Conservation (phyloP, 2,797 vertebrate genomes). For the Etheostoma perlongum region DNA sequence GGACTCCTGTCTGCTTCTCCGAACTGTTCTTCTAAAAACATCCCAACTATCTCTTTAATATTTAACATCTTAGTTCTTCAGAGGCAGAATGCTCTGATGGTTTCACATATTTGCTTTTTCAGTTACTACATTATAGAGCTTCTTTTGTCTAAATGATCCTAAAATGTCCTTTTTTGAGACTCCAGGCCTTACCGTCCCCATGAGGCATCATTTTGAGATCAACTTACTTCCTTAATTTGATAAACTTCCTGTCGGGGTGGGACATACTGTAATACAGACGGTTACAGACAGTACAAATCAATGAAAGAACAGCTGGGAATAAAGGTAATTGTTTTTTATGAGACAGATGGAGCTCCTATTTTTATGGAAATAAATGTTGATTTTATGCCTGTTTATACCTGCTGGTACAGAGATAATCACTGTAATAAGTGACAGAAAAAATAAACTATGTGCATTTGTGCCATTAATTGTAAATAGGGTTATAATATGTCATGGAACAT, state of each 20-base stretch:
- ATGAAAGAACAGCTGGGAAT: not conserved
- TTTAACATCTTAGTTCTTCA: not conserved
- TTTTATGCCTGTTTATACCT: constrained; percentile 7
- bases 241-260: constrained; percentile 11
- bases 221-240: constrained; percentile 39
- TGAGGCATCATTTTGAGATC: constrained; percentile 29
- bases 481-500: not conserved
- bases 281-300: not conserved
- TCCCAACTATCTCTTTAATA: not conserved
- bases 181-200: not conserved
- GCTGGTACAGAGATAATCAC: not conserved
- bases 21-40: too few species aligned
- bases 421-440: not conserved
- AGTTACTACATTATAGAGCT: not conserved
- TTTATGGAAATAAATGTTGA: not conserved
- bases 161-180: not conserved
- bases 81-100: not conserved
- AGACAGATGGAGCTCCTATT: not conserved
- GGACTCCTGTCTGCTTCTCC: too few species aligned
- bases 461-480: not conserved
- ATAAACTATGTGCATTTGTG: not conserved
- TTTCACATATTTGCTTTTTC: not conserved
- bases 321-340: constrained; percentile 3
- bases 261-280: constrained; percentile 10
- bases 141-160: not conserved